Conservation (phyloP, 2,113 vertebrate genomes). For the Cygnus atratus region DNA sequence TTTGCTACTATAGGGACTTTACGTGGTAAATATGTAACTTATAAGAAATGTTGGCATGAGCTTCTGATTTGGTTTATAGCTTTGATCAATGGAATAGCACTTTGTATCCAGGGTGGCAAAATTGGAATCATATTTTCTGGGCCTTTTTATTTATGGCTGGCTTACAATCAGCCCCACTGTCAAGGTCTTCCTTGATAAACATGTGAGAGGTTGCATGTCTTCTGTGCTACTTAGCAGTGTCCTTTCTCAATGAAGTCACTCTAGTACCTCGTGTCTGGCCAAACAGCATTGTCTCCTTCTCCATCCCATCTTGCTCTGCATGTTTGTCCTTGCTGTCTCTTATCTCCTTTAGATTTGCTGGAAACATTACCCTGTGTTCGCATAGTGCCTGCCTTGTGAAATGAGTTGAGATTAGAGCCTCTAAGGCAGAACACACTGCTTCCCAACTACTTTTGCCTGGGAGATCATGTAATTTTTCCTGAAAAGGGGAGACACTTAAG, state of each 20-base stretch:
- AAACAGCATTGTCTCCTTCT: not conserved
- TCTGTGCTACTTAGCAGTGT: not conserved
- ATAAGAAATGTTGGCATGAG: not conserved
- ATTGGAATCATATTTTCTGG: not conserved
- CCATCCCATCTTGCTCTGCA: not conserved
- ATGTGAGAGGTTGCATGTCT: not conserved
- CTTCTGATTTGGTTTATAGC: slow-evolving; percentile 20
- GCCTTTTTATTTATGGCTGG: not conserved
- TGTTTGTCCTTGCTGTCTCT: not conserved
- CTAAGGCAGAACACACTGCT: not conserved
- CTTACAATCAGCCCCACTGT: not conserved
- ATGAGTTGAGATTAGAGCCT: not conserved
- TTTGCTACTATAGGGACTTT: not conserved
- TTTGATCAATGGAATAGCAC: not conserved
- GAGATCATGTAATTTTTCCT: not conserved
- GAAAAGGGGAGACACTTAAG: not conserved
- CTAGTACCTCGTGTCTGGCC: not conserved
- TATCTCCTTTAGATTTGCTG: not conserved
- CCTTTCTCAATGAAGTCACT: not conserved
- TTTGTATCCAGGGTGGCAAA: slow-evolving; percentile 7
- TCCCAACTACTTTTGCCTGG: not conserved
- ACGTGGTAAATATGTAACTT: slow-evolving; percentile 1
- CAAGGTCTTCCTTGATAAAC: not conserved
- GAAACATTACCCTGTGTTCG: not conserved
- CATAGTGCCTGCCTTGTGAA: not conserved